Evolutionary conservation across 2,888 invertebrate species (phyloP), one percentile per base, ranked within the genome.

Genomic region (Eustalomyia histrio): DNA sequence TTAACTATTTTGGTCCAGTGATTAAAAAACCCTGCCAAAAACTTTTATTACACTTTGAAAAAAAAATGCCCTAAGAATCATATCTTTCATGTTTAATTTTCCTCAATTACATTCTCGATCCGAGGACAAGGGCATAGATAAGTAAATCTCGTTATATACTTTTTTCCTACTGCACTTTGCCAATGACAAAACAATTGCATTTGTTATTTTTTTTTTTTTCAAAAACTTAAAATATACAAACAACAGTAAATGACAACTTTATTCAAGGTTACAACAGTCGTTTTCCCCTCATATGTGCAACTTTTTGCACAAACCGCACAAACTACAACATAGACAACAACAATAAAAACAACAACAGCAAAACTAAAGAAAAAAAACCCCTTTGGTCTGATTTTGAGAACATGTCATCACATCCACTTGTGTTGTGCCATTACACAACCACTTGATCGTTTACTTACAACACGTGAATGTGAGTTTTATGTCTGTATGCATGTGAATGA

Each of bases 321-420:
- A 39, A 14, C 14, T 12, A 12, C 14, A 39, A 10, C 4, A 14
- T 39, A 39, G 39, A 39, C 39, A 39, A 39, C 2, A 39, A 35
- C 9, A 35, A 7, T 1, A 35, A 35, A 2, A 35, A 35, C 9
- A 35, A 39, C 1, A 39, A 39, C 12, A 12, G 6, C 10, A 18
- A 39, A 60, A 14, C 14, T 10, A 29, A 12, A 47, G 10, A 12
- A 71, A 50, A 71, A 50, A 64, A 52, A 79, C 33, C 65, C 50
- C 35, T 80, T 64, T 83, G 74, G 68, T 80, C 76, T 82, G 79
- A 76, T 75, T 76, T 80, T 65, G 68, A 76, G 61, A 73, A 85
- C 79, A 83, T 86, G 87, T 84, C 86, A 86, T 85, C 86, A 85
- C 84, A 86, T 84, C 29, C 76, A 86, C 84, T 86, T 84, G 85